Conservation (phyloP, 2,888 invertebrate genomes). For the Copidosoma aretas region DNA sequence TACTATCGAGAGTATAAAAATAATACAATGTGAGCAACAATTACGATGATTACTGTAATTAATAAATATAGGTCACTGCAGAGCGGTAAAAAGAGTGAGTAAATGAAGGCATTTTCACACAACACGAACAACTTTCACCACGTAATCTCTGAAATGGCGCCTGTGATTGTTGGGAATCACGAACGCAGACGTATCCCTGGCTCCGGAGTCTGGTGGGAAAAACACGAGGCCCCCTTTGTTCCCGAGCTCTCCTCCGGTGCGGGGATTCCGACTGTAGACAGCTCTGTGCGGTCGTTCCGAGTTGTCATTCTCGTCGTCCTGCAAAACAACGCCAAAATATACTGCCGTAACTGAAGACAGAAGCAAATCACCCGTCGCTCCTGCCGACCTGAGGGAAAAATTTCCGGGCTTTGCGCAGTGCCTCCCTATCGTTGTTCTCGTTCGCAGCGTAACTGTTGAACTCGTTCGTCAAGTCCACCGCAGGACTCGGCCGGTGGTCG, state of each 20-base stretch:
- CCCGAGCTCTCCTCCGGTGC: not conserved
- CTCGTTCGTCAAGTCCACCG: too few relatives aligned
- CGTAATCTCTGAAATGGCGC: not conserved
- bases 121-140: not conserved
- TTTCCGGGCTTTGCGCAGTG: slow-evolving; percentile 1
- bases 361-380: not conserved
- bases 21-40: slow-evolving; percentile 9
- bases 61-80: not conserved
- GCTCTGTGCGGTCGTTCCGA: not conserved
- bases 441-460: too few relatives aligned
- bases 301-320: slow-evolving; percentile 5
- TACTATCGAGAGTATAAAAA: not conserved
- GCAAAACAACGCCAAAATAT: not conserved
- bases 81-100: not conserved
- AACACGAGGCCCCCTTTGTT: slow-evolving; percentile 5
- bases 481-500: too few relatives aligned
- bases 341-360: not conserved
- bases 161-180: slow-evolving; percentile 8
- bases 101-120: not conserved
- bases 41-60: not conserved
- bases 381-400: slow-evolving; percentile 20
- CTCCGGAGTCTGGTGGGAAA: slow-evolving; percentile 4
- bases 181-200: slow-evolving; percentile 2
- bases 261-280: slow-evolving; percentile 10
- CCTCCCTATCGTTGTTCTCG: not conserved